These are phyloP conservation scores for Peromyscus leucopus DNA, from an alignment of 2,113 vertebrate genomes.

Conservation along the genomic window DNA sequence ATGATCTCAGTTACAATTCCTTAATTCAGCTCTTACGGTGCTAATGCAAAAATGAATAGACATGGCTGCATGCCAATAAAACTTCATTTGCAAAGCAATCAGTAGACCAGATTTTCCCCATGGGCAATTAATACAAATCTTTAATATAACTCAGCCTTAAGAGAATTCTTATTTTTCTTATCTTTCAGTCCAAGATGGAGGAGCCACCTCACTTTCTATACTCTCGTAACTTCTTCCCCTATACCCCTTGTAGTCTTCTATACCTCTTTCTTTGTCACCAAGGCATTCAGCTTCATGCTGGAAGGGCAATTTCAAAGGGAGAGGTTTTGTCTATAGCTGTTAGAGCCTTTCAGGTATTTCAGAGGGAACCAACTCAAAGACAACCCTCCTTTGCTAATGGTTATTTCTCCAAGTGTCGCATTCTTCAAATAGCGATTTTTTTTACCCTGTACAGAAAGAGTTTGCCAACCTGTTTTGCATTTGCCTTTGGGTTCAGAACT, in stretches of 20 bases:
- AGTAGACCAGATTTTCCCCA: neutral
- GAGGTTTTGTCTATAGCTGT: neutral
- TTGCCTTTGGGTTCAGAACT: neutral
- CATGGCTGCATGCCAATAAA: slow-evolving; percentile 1
- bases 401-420: neutral
- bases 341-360: neutral
- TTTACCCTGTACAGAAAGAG: neutral
- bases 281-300: neutral
- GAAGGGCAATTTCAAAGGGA: neutral
- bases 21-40: neutral
- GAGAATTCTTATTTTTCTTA: slow-evolving; percentile 6
- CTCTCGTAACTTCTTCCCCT: neutral
- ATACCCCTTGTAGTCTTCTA: neutral
- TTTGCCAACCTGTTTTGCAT: neutral
- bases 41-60: neutral
- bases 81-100: slow-evolving; percentile 53
- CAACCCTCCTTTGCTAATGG: neutral
- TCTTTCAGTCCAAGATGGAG: neutral
- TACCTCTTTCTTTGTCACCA: neutral
- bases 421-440: slow-evolving; percentile 41
- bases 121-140: neutral
- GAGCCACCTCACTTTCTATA: neutral
- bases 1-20: neutral
- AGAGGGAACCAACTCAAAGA: neutral
- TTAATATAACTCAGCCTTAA: neutral